Evolutionary conservation across 2,113 vertebrate genomes (phyloP), one percentile per base, ranked within the genome.

Genomic region (Gymnorhina tibicen): DNA sequence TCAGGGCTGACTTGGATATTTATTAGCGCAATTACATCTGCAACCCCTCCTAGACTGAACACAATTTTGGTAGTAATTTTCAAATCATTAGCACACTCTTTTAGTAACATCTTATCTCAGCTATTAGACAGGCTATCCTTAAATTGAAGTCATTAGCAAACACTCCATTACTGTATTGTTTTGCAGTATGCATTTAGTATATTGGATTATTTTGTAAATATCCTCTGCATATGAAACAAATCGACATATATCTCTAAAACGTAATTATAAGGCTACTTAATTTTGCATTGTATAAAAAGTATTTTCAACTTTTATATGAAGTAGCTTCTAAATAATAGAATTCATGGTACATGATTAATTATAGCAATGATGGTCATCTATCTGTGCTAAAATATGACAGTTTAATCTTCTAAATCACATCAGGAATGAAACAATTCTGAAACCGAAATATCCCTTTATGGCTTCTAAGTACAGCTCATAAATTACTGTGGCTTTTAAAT

Each of bases 341-440:
- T 94, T 96, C 93, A 91, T 85, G 74, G 44, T 88, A 89, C 59
- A 37, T 89, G 90, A 97, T 97, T 95, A 96, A 97, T 97, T 97
- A 90, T 77, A 89, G 78, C 44, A 76, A 86, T 79, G 75, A 62
- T 78, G 56, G 37, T 68, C 93, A 95, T 96, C 64, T 87, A 91
- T 95, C 94, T 91, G 64, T 76, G 79, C 67, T 91, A 91, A 95
- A 93, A 87, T 87, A 95, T 84, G 89, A 95, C 94, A 96, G 85
- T 95, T 97, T 96, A 97, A 96, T 96, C 94, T 95, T 95, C 85
- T 91, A 96, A 96, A 97, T 96, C 47, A 21, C 91, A 92, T 94
- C 52, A 90, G 30, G 96, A 95, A 94, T 91, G 93, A 93, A 95
- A 86, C 81, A 86, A 93, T 95, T 96, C 91, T 93, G 91, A 92